These are phyloP conservation scores for Pseudorectes ferrugineus DNA, from an alignment of 2,113 vertebrate species.

Conservation along the genomic window DNA sequence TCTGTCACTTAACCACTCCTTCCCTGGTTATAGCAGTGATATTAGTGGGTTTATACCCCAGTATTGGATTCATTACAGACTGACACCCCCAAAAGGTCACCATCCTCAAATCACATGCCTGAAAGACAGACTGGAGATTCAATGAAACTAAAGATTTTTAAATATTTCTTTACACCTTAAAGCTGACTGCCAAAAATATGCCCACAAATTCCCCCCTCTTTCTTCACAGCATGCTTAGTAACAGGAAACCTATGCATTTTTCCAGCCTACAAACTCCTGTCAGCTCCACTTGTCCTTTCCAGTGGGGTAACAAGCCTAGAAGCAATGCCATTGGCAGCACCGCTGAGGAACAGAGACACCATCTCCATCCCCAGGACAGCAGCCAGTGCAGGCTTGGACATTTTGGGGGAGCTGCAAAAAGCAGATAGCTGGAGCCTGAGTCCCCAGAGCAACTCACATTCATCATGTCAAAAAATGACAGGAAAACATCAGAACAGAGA, in stretches of 20 bases:
- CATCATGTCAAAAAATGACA: background rate
- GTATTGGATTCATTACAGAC: background rate
- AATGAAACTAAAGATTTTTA: background rate
- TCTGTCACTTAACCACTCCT: background rate
- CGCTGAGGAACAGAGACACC: background rate
- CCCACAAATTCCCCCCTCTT: background rate
- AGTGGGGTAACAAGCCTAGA: background rate
- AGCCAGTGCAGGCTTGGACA: background rate
- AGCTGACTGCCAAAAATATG: background rate
- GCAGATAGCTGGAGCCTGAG: background rate
- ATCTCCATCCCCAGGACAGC: background rate
- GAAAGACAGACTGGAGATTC: background rate
- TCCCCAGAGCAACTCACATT: background rate
- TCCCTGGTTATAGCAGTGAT: background rate
- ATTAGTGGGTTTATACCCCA: background rate
- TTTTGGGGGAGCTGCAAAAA: background rate
- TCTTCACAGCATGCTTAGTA: background rate
- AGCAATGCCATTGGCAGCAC: background rate
- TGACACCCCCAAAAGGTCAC: background rate
- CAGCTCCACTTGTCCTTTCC: background rate
- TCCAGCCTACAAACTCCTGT: background rate
- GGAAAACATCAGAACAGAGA: background rate
- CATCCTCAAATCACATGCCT: rapidly evolving
- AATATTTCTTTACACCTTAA: background rate
- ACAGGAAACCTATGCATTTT: background rate